phyloP scores from a whole-genome alignment of 2,888 invertebrate species.

The Heterodera filipjevi region DNA sequence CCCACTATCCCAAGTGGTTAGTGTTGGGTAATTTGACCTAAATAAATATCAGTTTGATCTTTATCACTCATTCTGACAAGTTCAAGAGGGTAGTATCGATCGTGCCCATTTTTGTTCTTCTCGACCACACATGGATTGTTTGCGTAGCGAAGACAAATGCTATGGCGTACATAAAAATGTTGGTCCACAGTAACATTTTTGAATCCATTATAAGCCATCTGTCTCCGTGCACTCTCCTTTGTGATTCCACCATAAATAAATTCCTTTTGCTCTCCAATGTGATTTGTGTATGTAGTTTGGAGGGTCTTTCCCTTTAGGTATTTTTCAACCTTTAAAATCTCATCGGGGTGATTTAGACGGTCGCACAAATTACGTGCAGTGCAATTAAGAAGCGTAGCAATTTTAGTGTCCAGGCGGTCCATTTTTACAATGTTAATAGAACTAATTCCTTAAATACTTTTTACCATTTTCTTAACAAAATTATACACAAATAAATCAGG shows the following conservation, averaged over 20 bases:
- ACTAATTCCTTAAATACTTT: constrained; percentile 6
- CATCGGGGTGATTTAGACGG: background rate
- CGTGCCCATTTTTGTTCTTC: background rate
- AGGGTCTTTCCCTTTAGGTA: background rate
- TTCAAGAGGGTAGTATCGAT: background rate
- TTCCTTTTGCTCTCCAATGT: background rate
- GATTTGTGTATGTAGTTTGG: background rate
- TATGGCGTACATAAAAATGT: constrained; percentile 11
- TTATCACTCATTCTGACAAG: background rate
- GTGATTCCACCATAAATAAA: constrained; percentile 12
- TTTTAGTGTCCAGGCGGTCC: background rate
- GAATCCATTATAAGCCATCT: background rate
- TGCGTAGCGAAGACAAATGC: background rate
- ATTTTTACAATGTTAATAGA: background rate
- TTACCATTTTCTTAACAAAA: constrained; percentile 4
- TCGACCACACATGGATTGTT: background rate
- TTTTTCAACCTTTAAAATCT: background rate
- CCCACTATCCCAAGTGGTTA: too few species aligned
- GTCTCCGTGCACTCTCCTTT: background rate
- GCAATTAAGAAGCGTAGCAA: constrained; percentile 2
- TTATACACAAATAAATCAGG: constrained; percentile 12
- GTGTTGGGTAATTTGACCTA: too few species aligned
- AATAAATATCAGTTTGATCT: background rate
- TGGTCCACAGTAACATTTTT: background rate
- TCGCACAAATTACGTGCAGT: background rate